A percentile compares a stretch with the other conserved stretches of the same genome.
Evolutionary conservation across 1,140 invertebrate genomes (phyloP).

Genomic region (Amphibalanus amphitrite): DNA sequence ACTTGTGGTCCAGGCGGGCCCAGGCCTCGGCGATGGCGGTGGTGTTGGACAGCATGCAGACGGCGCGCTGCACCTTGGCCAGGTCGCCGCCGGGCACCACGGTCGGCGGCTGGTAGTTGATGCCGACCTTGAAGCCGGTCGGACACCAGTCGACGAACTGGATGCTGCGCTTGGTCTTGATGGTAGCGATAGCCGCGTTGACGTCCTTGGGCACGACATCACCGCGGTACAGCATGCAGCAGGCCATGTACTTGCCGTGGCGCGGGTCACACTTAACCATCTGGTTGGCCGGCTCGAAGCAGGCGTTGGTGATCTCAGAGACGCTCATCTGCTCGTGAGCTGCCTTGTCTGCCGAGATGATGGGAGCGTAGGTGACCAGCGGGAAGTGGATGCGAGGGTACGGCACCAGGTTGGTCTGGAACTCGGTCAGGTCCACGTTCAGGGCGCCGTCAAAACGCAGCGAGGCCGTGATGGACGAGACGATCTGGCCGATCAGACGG

Average conservation of each 20-base stretch:
- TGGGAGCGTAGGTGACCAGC: slow-evolving; percentile 58
- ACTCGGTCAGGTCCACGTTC: slow-evolving; percentile 40
- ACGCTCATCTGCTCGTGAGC: slow-evolving; percentile 57
- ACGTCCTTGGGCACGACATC: slow-evolving; percentile 65
- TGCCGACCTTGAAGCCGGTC: slow-evolving; percentile 47
- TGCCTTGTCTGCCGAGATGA: slow-evolving; percentile 50
- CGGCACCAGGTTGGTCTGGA: slow-evolving; percentile 41
- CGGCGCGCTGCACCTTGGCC: slow-evolving; percentile 41
- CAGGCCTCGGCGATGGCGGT: slow-evolving; percentile 64
- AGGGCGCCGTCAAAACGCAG: slow-evolving; percentile 58
- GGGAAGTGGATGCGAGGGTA: slow-evolving; percentile 44
- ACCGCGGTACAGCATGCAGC: slow-evolving; percentile 63
- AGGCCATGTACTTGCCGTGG: slow-evolving; percentile 57
- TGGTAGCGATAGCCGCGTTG: slow-evolving; percentile 63
- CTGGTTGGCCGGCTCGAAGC: slow-evolving; percentile 64
- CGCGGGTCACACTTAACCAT: slow-evolving; percentile 60
- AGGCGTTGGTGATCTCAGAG: slow-evolving; percentile 59
- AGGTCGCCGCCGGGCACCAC: slow-evolving; percentile 41
- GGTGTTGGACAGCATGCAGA: slow-evolving; percentile 62
- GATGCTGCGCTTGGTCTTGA: slow-evolving; percentile 63
- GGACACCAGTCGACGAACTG: slow-evolving; percentile 68
- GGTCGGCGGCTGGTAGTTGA: slow-evolving; percentile 36
- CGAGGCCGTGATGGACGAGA: slow-evolving; percentile 73
- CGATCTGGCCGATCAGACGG: slow-evolving; percentile 63
- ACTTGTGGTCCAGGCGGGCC: slow-evolving; percentile 39